Percentiles rank a stretch among this genome's conserved stretches.
phyloP scores from a whole-genome alignment of 2,888 invertebrate species.

The Elmis aenea region DNA sequence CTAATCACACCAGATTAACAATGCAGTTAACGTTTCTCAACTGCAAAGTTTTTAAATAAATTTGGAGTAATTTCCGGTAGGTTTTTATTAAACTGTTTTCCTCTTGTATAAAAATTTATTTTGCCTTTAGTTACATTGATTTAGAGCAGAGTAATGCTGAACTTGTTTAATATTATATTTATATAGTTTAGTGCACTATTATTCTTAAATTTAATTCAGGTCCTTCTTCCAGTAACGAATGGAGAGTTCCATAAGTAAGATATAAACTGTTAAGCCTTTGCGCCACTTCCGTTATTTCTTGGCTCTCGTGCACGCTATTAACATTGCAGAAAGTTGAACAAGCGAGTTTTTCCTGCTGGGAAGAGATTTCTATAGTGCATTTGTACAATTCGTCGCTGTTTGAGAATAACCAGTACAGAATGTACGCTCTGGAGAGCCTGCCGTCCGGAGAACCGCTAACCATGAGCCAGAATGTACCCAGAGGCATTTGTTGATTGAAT shows the following conservation, averaged over 20 bases:
- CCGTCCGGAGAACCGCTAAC: conserved; percentile 34
- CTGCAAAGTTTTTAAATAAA: too few species aligned
- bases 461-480: conserved; percentile 43
- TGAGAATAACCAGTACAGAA: conserved; percentile 39
- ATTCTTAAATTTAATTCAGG: conserved; percentile 36
- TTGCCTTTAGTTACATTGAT: too few species aligned
- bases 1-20: too few species aligned
- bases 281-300: conserved; percentile 29
- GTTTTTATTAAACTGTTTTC: too few species aligned
- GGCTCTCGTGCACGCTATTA: conserved; percentile 30
- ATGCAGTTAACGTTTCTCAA: too few species aligned
- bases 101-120: too few species aligned
- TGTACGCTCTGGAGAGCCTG: conserved; percentile 28
- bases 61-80: too few species aligned
- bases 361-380: conserved; percentile 39
- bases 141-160: too few species aligned
- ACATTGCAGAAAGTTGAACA: conserved; percentile 37
- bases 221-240: conserved; percentile 36
- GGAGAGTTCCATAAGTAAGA: conserved; percentile 33
- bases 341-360: conserved; percentile 32
- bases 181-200: conserved; percentile 36
- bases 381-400: conserved; percentile 34
- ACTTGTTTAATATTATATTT: too few species aligned
- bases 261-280: conserved; percentile 35
- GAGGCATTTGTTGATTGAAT: conserved; percentile 32